phyloP scores from a whole-genome alignment of 1,140 invertebrate species.

The Hypothenemus hampei region DNA sequence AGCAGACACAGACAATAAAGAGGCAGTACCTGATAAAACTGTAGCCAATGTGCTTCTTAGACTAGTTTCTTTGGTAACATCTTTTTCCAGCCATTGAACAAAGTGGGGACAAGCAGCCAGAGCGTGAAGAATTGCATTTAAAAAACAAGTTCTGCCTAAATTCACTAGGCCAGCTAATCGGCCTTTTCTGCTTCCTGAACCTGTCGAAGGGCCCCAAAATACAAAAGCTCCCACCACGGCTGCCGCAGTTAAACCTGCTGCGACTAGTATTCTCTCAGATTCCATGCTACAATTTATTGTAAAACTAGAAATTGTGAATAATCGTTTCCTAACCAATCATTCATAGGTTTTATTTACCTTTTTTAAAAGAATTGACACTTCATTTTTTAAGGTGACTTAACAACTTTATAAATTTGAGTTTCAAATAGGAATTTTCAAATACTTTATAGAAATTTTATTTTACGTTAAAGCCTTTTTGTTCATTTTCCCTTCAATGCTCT shows the following conservation, averaged over 20 bases:
- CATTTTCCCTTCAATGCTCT: too few species aligned
- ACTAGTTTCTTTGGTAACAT: constrained; percentile 44
- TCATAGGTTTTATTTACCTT: too few species aligned
- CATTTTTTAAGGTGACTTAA: too few species aligned
- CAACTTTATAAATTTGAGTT: too few species aligned
- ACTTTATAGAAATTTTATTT: too few species aligned
- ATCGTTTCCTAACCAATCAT: too few species aligned
- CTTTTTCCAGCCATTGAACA: constrained; percentile 71
- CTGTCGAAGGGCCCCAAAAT: constrained; percentile 68
- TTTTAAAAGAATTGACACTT: too few species aligned
- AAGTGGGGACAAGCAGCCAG: constrained; percentile 77
- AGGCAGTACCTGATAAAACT: constrained; percentile 41
- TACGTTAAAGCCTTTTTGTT: too few species aligned
- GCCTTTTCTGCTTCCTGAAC: constrained; percentile 55
- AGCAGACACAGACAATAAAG: neutral
- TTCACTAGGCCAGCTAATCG: constrained; percentile 76
- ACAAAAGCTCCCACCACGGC: constrained; percentile 72
- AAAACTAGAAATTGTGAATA: too few species aligned
- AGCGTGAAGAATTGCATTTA: constrained; percentile 81
- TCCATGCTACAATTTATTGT: too few species aligned
- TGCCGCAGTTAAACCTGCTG: constrained; percentile 68
- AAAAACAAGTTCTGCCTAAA: constrained; percentile 80
- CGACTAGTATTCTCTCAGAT: constrained; percentile 61
- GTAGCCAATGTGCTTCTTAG: constrained; percentile 39
- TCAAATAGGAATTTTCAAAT: too few species aligned